phyloP scores from a whole-genome alignment of 2,113 vertebrate genomes.

The Protomyctophum bolini region DNA sequence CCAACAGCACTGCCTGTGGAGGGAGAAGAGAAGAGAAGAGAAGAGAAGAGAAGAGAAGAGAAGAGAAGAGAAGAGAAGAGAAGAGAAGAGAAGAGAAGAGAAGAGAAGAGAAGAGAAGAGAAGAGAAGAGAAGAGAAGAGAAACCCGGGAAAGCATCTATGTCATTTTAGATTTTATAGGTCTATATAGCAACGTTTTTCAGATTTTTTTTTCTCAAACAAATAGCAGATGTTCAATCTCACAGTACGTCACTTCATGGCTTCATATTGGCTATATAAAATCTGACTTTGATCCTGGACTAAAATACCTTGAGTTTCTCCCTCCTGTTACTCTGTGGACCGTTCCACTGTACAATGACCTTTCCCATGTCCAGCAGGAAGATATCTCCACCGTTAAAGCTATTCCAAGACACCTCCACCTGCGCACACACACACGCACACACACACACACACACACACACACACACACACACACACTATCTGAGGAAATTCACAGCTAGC shows the following conservation, averaged over 20 bases:
- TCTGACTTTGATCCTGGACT: no score
- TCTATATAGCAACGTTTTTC: no score
- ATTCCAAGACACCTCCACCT: slow-evolving; percentile 89
- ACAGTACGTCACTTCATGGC: no score
- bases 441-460: neutral
- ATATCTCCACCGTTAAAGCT: slow-evolving; percentile 90
- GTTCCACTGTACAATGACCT: slow-evolving; percentile 91
- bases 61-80: neutral
- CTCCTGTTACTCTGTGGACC: slow-evolving; percentile 86
- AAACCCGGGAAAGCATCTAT: no score
- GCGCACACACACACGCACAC: slow-evolving; percentile 9
- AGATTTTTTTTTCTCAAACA: no score
- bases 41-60: neutral
- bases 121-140: neutral
- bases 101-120: no score
- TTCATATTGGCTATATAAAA: no score
- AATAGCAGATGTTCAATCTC: no score
- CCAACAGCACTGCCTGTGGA: slow-evolving; percentile 82
- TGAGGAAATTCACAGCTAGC: slow-evolving; percentile 22
- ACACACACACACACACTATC: no score
- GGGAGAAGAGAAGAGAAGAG: neutral
- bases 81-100: no score
- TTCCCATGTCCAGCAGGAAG: slow-evolving; percentile 89
- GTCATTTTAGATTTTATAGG: no score
- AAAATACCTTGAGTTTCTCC: slow-evolving; percentile 85